Percentiles rank a stretch among this genome's conserved stretches.
Conservation (phyloP, 2,888 invertebrate genomes). For the Molanna angustata region DNA sequence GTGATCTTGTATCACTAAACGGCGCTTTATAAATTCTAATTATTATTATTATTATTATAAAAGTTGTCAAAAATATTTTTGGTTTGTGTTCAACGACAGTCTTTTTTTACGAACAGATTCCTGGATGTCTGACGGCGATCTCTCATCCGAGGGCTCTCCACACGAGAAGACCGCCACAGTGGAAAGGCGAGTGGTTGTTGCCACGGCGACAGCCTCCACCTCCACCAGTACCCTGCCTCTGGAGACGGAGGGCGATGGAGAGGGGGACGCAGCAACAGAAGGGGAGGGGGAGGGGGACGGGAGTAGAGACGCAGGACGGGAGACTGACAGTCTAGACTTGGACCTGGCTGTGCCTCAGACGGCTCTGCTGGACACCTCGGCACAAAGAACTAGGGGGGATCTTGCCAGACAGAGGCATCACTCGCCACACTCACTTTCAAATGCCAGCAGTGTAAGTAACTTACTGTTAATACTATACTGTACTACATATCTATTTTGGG, state of each 20-base stretch:
- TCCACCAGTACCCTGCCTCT: not conserved
- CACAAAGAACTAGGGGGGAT: slow-evolving; percentile 71
- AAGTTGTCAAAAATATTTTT: no score
- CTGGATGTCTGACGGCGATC: slow-evolving; percentile 83
- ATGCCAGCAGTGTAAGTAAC: slow-evolving; percentile 62
- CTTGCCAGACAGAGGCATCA: slow-evolving; percentile 65
- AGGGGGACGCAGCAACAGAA: slow-evolving; percentile 39
- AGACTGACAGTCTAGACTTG: slow-evolving; percentile 59
- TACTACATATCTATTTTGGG: no score
- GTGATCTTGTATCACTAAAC: no score
- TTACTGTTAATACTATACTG: no score
- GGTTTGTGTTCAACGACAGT: no score
- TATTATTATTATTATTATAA: no score
- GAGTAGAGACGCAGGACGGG: slow-evolving; percentile 7
- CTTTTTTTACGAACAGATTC: slow-evolving; percentile 49
- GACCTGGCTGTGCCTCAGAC: slow-evolving; percentile 87
- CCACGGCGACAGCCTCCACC: slow-evolving; percentile 13
- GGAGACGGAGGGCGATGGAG: slow-evolving; percentile 27
- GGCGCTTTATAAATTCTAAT: no score
- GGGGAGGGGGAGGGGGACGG: slow-evolving; percentile 19
- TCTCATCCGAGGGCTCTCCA: slow-evolving; percentile 74
- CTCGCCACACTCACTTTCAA: slow-evolving; percentile 44
- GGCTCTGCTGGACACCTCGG: slow-evolving; percentile 83
- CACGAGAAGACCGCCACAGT: slow-evolving; percentile 61
- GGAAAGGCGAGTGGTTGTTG: slow-evolving; percentile 33